Base-by-base conservation (phyloP, 2,797 vertebrate species). In the Artibeus lituratus region DNA sequence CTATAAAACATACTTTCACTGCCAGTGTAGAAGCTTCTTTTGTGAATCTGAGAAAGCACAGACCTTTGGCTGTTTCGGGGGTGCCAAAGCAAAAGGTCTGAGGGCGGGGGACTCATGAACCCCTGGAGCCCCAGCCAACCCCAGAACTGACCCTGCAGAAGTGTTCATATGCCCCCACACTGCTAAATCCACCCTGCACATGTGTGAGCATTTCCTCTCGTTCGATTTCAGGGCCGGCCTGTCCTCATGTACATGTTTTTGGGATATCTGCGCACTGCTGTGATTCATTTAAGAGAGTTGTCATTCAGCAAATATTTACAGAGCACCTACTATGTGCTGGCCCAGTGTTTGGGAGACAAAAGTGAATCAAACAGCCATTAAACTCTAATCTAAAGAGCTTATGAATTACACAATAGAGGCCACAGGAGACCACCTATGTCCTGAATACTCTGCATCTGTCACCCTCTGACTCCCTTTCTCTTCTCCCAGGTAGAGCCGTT, bases 31-130 rank as follows among this genome's bases (percentile, higher is more conserved):
- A 85, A 93, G 39, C 35, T 65, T 84, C 87, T 84, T 89, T 87
- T 89, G 91, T 89, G 59, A 62, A 35, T 37, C 86, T 74, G 67
- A 94, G 90, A 96, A 89, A 83, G 29, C 18, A 70, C 29, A 84
- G 67, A 82, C 44, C 57, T 87, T 84, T 72, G 78, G 62, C 69
- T 88, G 14, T 91, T 85, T 82, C 16, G 32, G 74, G 67, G 67
- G 32, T 83, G 87, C 49, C 83, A 70, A 47, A 62, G 22, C 39
- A 82, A 67, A 73, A 69, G 49, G 57, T 51, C 81, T 72, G 32
- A 73, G 37, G 78, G 35, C 15, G 19, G 32, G 18, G 8, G 49
- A 67, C 42, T 80, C 19, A 1, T 70, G 62, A 87, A 42, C 10
- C n/a, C 65, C 35, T 49, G 42, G 47, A 83, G 82, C 37, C 16